These are phyloP conservation scores for Lontra canadensis DNA, from an alignment of 2,113 vertebrate genomes.

Conservation along the genomic window DNA sequence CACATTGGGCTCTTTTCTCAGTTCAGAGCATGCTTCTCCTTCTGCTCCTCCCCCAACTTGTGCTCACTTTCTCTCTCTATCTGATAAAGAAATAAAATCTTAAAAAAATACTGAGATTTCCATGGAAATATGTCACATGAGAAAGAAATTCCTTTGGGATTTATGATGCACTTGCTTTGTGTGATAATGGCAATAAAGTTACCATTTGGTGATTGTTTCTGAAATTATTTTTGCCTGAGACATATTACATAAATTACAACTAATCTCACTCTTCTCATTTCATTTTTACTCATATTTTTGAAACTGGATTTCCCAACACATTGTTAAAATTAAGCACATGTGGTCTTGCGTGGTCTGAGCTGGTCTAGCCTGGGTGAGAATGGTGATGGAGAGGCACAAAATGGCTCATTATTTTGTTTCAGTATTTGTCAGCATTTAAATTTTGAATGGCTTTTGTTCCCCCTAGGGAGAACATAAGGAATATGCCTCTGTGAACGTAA, in stretches of 20 bases:
- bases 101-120: neutral
- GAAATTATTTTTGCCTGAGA: constrained; percentile 32
- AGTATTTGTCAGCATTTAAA: constrained; percentile 29
- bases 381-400: neutral
- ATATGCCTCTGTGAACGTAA: neutral
- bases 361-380: neutral
- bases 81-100: no score
- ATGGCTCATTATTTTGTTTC: neutral
- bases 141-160: neutral
- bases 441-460: neutral
- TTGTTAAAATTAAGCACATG: constrained; percentile 9
- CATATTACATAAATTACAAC: neutral
- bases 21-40: no score
- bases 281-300: constrained; percentile 26
- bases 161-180: neutral
- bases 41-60: no score
- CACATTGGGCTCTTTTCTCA: no score
- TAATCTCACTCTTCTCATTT: neutral
- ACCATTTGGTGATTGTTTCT: neutral
- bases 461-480: neutral
- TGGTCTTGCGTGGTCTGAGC: neutral
- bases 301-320: neutral
- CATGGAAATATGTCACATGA: neutral
- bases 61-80: no score
- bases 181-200: neutral